Percentiles rank a stretch among this genome's conserved stretches.
Evolutionary conservation across 2,888 invertebrate species (phyloP).

Genomic region (Agrotis segetum): DNA sequence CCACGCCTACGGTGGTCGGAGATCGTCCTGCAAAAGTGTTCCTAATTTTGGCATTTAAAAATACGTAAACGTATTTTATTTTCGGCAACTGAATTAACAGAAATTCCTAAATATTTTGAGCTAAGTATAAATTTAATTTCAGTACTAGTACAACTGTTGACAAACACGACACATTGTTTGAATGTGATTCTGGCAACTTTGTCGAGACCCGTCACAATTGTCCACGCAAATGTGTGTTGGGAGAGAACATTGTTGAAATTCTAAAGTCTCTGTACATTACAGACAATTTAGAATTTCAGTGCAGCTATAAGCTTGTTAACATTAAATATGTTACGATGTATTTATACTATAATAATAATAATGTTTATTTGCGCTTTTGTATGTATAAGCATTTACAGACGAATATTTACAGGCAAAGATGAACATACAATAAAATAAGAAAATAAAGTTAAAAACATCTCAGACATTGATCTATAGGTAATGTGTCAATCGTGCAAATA

Average conservation of each 20-base stretch:
- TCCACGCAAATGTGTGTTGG: not conserved
- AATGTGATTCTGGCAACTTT: conserved; percentile 10
- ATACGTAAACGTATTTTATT: not conserved
- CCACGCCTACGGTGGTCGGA: too few relatives aligned
- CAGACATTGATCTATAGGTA: too few relatives aligned
- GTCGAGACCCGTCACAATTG: not conserved
- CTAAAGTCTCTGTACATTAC: not conserved
- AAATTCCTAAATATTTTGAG: not conserved
- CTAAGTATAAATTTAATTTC: not conserved
- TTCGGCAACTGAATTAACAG: not conserved
- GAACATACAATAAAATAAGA: too few relatives aligned
- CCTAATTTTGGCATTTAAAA: not conserved
- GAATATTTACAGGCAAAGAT: too few relatives aligned
- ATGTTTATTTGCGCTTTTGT: too few relatives aligned
- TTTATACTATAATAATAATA: too few relatives aligned
- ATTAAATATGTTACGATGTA: not conserved
- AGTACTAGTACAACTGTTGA: not conserved
- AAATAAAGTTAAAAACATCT: too few relatives aligned
- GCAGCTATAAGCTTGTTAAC: not conserved
- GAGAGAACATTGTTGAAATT: conserved; percentile 10
- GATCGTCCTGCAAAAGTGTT: too few relatives aligned
- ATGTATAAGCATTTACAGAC: too few relatives aligned
- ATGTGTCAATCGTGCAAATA: too few relatives aligned
- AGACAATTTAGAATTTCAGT: not conserved
- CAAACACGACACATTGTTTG: conserved; percentile 4